A percentile compares a stretch with the other conserved stretches of the same genome.
Conservation (phyloP, 2,113 vertebrate genomes). For the Macaca mulatta region DNA sequence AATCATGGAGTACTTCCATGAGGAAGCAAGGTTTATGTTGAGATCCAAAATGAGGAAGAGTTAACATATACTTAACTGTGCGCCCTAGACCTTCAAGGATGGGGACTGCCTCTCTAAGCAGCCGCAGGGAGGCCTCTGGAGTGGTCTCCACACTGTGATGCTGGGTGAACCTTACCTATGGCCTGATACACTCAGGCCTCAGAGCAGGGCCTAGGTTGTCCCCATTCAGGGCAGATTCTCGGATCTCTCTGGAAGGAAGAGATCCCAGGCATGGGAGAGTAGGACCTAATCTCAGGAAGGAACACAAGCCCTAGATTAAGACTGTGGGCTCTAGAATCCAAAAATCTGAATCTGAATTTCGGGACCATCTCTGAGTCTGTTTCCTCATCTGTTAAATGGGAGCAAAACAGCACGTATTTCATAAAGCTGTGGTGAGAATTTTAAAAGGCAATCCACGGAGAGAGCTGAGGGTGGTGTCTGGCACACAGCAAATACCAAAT, state of each 20-base stretch:
- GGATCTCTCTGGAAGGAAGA: not conserved
- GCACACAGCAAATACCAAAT: not conserved
- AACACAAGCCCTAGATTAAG: not conserved
- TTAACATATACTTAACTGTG: not conserved
- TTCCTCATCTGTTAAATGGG: not conserved
- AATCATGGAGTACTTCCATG: not conserved
- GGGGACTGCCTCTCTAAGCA: not conserved
- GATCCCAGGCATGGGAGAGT: not conserved
- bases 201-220: not conserved
- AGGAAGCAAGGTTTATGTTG: not conserved
- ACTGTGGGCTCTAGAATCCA: not conserved
- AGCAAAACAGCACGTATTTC: not conserved
- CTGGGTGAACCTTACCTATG: not conserved
- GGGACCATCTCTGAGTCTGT: not conserved
- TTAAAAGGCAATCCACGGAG: not conserved
- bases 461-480: not conserved
- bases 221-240: not conserved
- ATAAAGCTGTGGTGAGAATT: not conserved
- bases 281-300: not conserved
- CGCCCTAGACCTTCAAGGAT: not conserved
- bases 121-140: not conserved
- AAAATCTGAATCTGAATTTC: not conserved
- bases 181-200: not conserved
- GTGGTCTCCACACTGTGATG: not conserved
- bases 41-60: not conserved